phyloP scores from a whole-genome alignment of 2,113 vertebrate species.

The Crotalus helleri region DNA sequence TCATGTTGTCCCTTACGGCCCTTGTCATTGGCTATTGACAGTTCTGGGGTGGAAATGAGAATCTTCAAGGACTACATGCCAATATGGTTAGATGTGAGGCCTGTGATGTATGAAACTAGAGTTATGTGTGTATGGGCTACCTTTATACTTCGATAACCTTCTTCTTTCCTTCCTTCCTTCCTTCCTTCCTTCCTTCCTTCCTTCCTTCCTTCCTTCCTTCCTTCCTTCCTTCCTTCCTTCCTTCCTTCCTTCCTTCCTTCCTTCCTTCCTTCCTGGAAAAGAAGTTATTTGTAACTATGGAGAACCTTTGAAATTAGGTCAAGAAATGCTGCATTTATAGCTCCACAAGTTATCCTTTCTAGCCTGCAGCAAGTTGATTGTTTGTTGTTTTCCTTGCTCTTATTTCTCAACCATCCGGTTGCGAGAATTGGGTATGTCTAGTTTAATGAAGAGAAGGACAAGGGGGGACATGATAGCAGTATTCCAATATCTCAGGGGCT shows the following conservation, averaged over 20 bases:
- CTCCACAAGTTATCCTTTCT: background rate
- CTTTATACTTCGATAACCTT: background rate
- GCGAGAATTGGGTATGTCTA: no score
- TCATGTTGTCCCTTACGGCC: background rate
- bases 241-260: background rate
- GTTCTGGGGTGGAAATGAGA: background rate
- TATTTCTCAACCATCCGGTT: background rate
- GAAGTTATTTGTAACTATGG: background rate
- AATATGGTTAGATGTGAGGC: background rate
- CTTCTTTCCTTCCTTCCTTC: background rate
- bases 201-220: background rate
- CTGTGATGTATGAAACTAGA: background rate
- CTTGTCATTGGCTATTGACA: background rate
- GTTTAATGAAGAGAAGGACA: no score
- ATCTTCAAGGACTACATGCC: background rate
- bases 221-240: background rate
- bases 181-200: no score
- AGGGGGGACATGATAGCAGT: no score
- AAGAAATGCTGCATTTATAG: background rate
- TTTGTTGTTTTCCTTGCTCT: no score
- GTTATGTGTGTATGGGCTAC: background rate
- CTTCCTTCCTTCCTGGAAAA: background rate
- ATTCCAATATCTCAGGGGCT: no score
- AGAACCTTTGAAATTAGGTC: background rate
- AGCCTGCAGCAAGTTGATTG: background rate